Base-by-base conservation (phyloP, 2,797 vertebrate genomes). In the Triplophysa yarkandensis region DNA sequence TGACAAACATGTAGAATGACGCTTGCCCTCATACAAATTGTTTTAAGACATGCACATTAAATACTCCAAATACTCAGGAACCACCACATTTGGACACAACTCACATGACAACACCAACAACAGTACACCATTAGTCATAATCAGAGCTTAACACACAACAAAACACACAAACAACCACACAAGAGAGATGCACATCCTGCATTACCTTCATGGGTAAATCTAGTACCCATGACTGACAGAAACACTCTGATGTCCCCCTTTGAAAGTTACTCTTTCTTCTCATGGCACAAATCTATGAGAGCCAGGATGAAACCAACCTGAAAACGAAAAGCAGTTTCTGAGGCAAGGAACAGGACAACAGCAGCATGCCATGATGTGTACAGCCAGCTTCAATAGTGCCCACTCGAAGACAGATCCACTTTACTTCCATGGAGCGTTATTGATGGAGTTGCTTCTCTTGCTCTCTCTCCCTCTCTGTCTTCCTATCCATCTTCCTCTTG, bases 251-350 rank as follows among this genome's bases (percentile, higher is more conserved):
- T 2, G 64, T 68, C 71, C 85, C 74, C 79, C 67, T 87, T 86
- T 82, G 52, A 86, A 85, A 83, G 44, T 10, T 39, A 77, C 85
- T 74, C 17, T 82, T 66, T 84, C 76, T 73, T 85, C 77, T 89
- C 89, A 89, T 88, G 87, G 77, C 83, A 77, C 86, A 30, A 75
- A 82, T 70, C 84, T 60, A 79, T 77, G 58, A 80, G 79, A 81
- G 74, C 76, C 66, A 64, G 84, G 78, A 76, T 74, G 83, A 87
- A 85, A 93, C 92, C 86, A 88, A 93, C 92, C 92, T 93, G 92
- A 91, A 88, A 92, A 87, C 81, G 86, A 92, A 87, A 92, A 89
- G 90, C 91, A 93, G 76, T 86, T 83, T 90, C 90, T 91, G 89
- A 92, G 88, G 83, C 83, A 87, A 77, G 82, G 88, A 90, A 83